Evolutionary conservation across 1,140 invertebrate species (phyloP).

Genomic region (Zaprionus gabonicus): DNA sequence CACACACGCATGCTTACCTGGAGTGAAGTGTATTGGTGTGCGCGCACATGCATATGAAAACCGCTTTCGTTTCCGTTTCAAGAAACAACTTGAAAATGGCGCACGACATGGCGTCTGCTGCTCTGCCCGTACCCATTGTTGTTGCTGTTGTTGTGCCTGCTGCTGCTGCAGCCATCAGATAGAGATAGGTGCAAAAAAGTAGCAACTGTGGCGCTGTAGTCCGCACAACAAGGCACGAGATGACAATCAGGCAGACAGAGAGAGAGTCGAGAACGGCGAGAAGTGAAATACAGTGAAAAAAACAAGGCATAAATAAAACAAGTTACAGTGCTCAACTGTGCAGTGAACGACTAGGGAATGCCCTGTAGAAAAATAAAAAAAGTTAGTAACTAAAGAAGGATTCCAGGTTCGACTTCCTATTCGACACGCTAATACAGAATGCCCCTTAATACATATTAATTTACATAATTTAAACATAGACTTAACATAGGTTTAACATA

Average conservation of each 20-base stretch:
- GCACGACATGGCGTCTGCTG: constrained; percentile 66
- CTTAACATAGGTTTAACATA: too few species aligned
- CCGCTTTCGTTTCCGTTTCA: constrained; percentile 81
- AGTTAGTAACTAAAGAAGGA: neutral
- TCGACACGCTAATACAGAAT: too few species aligned
- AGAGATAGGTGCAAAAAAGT: constrained; percentile 75
- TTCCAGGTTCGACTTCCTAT: too few species aligned
- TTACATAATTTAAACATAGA: too few species aligned
- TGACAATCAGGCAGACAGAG: constrained; percentile 71
- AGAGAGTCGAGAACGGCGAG: constrained; percentile 17
- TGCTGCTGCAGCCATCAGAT: constrained; percentile 63
- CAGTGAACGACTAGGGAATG: neutral
- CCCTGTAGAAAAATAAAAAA: neutral
- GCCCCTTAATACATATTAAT: too few species aligned
- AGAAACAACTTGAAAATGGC: constrained; percentile 78
- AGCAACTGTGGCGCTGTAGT: constrained; percentile 53
- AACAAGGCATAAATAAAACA: constrained; percentile 38
- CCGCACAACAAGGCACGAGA: constrained; percentile 60
- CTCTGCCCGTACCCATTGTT: constrained; percentile 4
- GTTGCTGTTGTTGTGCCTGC: constrained; percentile 15
- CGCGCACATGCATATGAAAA: constrained; percentile 76
- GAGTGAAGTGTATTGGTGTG: constrained; percentile 43
- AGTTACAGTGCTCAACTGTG: constrained; percentile 10
- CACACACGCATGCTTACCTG: constrained; percentile 8
- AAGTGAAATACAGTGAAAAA: constrained; percentile 44